phyloP scores from a whole-genome alignment of 2,113 vertebrate genomes.

The Tragulus kanchil region DNA sequence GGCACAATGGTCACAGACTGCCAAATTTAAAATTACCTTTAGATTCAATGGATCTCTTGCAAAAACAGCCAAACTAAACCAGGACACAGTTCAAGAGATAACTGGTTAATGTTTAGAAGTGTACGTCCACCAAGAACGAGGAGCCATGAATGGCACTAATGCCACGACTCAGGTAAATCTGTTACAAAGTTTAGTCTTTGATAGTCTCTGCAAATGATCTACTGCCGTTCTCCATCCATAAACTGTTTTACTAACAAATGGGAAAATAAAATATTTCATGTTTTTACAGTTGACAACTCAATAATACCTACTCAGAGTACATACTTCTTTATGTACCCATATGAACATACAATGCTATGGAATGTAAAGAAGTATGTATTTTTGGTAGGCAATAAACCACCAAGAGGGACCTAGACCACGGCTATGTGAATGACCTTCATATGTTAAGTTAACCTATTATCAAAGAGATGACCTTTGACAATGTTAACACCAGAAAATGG shows the following conservation, averaged over 20 bases:
- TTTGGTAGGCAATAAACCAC: constrained; percentile 93
- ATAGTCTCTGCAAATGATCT: constrained; percentile 59
- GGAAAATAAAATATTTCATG: constrained; percentile 77
- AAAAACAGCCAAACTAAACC: constrained; percentile 52
- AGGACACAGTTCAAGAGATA: constrained; percentile 75
- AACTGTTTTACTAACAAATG: constrained; percentile 66
- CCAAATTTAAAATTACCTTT: no score
- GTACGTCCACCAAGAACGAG: constrained; percentile 72
- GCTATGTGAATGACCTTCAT: constrained; percentile 81
- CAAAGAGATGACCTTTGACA: constrained; percentile 71
- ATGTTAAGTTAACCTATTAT: constrained; percentile 78
- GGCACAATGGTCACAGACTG: constrained; percentile 87
- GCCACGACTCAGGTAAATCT: constrained; percentile 85
- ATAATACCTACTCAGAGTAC: constrained; percentile 95
- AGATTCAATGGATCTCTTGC: constrained; percentile 48
- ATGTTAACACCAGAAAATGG: constrained; percentile 77
- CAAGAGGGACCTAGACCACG: constrained; percentile 85
- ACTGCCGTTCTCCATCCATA: constrained; percentile 62
- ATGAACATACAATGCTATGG: constrained; percentile 99
- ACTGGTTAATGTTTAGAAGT: constrained; percentile 68
- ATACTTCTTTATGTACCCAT: constrained; percentile 99
- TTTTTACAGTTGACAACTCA: constrained; percentile 78
- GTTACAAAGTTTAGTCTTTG: constrained; percentile 65
- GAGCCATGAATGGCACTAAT: constrained; percentile 70
- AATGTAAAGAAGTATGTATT: constrained; percentile 99